Conservation (phyloP, 2,113 vertebrate species). For the Cryptotis parvus region DNA sequence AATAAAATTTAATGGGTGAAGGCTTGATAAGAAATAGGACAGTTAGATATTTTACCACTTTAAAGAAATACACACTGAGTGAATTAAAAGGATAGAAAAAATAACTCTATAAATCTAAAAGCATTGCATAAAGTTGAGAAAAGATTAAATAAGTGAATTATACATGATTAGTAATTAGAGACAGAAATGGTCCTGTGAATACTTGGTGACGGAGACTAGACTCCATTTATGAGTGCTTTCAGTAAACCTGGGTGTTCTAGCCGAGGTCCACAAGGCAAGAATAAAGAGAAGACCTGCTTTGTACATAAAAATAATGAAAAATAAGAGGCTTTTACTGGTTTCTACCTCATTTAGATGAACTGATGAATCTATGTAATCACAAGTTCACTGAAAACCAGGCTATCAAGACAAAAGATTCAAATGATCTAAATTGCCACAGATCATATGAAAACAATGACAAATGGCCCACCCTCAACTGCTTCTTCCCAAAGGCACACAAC, state of each 20-base stretch:
- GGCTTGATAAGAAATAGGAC: not conserved
- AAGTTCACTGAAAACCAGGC: not conserved
- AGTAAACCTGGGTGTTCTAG: not conserved
- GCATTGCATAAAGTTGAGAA: constrained; percentile 21
- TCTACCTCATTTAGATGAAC: constrained; percentile 22
- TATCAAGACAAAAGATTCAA: not conserved
- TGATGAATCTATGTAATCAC: not conserved
- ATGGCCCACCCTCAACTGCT: not conserved
- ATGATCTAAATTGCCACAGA: not conserved
- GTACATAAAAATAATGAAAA: constrained; percentile 34
- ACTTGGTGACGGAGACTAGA: not conserved
- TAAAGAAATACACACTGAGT: not conserved
- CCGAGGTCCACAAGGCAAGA: constrained; percentile 3
- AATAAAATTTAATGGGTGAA: not conserved
- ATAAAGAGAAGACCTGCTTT: not conserved
- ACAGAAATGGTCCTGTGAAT: not conserved
- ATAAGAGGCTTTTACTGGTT: not conserved
- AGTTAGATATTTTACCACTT: not conserved
- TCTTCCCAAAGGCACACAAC: too few species aligned
- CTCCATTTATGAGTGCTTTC: not conserved
- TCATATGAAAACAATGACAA: not conserved
- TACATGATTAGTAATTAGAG: not conserved
- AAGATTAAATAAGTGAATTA: constrained; percentile 5
- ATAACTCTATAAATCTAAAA: constrained; percentile 32
- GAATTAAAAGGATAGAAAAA: not conserved